Evolutionary conservation across 2,888 invertebrate species (phyloP).

Genomic region (Gryllus longicercus): DNA sequence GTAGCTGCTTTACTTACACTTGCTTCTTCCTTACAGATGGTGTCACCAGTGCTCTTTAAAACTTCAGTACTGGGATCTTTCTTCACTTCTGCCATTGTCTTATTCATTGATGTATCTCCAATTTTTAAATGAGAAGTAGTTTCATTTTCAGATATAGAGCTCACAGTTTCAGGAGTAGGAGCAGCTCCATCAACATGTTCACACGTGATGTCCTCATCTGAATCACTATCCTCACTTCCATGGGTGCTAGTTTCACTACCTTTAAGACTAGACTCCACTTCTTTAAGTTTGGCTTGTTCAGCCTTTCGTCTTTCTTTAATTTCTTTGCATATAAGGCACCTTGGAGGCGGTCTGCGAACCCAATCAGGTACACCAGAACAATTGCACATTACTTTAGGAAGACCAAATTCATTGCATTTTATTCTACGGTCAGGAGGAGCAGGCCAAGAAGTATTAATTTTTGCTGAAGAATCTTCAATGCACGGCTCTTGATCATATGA

Average conservation of each 20-base stretch:
- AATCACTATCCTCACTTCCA: too few relatives aligned
- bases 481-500: background rate
- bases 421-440: constrained; percentile 25
- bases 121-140: background rate
- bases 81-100: background rate
- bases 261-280: background rate
- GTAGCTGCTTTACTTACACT: constrained; percentile 1
- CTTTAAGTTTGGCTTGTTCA: constrained; percentile 11
- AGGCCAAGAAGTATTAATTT: background rate
- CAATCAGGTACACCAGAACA: constrained; percentile 27
- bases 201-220: background rate
- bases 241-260: background rate
- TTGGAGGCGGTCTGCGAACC: constrained; percentile 21
- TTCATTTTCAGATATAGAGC: background rate
- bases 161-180: background rate
- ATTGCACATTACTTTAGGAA: constrained; percentile 37
- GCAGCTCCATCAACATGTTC: background rate
- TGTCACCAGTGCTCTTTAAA: background rate
- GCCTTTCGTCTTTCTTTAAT: constrained; percentile 19
- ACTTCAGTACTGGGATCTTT: background rate
- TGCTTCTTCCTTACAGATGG: background rate
- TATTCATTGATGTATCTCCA: background rate
- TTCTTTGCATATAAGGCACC: constrained; percentile 19
- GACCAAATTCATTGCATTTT: constrained; percentile 37
- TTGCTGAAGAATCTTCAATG: background rate